A percentile compares a stretch with the other conserved stretches of the same genome.
Conservation (phyloP, 2,888 invertebrate genomes). For the Aleiodes alternator region DNA sequence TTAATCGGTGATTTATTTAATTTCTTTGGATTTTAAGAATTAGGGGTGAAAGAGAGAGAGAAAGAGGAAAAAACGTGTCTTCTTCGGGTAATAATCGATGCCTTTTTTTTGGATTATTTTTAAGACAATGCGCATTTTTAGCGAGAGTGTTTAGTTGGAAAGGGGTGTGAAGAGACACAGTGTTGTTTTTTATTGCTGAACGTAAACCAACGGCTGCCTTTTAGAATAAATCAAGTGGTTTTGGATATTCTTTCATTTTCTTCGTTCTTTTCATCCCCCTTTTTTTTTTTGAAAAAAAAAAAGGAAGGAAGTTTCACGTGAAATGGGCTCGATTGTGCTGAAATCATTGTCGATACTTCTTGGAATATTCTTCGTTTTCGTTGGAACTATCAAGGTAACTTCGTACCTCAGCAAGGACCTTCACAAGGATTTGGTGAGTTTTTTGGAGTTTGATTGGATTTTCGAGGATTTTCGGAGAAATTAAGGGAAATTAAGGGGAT, state of each 20-base stretch:
- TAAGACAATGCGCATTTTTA: slow-evolving; percentile 23
- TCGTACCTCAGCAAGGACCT: slow-evolving; percentile 95
- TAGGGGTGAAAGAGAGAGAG: too few species aligned
- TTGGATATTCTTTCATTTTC: slow-evolving; percentile 38
- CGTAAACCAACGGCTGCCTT: slow-evolving; percentile 30
- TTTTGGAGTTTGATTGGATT: slow-evolving; percentile 4
- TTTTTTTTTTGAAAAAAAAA: slow-evolving; percentile 20
- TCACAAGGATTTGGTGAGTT: slow-evolving; percentile 92
- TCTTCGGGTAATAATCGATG: slow-evolving; percentile 5
- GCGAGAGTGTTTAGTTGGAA: slow-evolving; percentile 28
- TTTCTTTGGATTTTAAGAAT: background rate
- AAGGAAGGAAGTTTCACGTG: slow-evolving; percentile 26
- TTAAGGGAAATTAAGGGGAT: background rate
- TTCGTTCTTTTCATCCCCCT: background rate
- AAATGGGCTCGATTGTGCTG: slow-evolving; percentile 86
- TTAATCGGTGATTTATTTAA: slow-evolving; percentile 31
- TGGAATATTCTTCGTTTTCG: slow-evolving; percentile 96
- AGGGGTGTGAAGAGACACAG: slow-evolving; percentile 34
- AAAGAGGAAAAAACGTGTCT: background rate
- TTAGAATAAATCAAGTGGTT: slow-evolving; percentile 46
- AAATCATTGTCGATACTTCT: slow-evolving; percentile 93
- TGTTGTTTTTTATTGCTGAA: slow-evolving; percentile 25
- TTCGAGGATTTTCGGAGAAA: background rate
- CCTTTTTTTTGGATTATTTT: slow-evolving; percentile 19
- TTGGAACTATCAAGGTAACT: slow-evolving; percentile 94